Evolutionary conservation across 2,797 vertebrate genomes (phyloP).

Genomic region (Gymnoscopelus braueri): DNA sequence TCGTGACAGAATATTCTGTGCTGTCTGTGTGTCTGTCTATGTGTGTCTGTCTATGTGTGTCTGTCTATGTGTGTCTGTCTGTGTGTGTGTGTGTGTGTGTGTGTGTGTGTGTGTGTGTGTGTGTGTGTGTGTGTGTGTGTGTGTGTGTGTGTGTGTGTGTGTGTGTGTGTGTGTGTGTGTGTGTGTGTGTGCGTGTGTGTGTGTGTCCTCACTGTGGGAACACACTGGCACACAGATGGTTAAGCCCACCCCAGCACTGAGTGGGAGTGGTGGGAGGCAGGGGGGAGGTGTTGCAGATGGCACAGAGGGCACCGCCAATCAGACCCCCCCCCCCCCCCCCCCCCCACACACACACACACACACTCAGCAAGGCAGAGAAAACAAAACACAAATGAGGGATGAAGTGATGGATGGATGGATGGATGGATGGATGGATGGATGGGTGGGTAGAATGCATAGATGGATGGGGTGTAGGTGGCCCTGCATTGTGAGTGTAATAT

Average conservation of each 20-base stretch:
- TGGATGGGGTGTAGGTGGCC: background rate
- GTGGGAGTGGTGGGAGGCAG: conserved; percentile 67
- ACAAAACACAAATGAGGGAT: conserved; percentile 20
- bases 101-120: background rate
- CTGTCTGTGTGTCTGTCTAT: too few species aligned
- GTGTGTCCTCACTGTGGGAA: conserved; percentile 68
- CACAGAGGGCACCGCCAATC: conserved; percentile 85
- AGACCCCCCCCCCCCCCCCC: conserved; percentile 27
- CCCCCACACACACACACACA: conserved; percentile 44
- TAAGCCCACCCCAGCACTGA: conserved; percentile 84
- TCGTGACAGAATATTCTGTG: too few species aligned
- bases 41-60: background rate
- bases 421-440: conserved; percentile 6
- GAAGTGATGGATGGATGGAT: background rate
- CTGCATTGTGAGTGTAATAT: conserved; percentile 7
- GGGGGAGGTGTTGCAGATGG: conserved; percentile 82
- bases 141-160: conserved; percentile 16
- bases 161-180: conserved; percentile 19
- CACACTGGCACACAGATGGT: conserved; percentile 87
- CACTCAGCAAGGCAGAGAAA: conserved; percentile 30
- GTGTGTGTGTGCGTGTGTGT: background rate
- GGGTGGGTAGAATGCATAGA: background rate
- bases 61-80: conserved; percentile 29
- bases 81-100: conserved; percentile 6
- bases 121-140: too few species aligned